These are phyloP conservation scores for Thymelicus lineola DNA, from an alignment of 2,888 invertebrate genomes.

Conservation along the genomic window DNA sequence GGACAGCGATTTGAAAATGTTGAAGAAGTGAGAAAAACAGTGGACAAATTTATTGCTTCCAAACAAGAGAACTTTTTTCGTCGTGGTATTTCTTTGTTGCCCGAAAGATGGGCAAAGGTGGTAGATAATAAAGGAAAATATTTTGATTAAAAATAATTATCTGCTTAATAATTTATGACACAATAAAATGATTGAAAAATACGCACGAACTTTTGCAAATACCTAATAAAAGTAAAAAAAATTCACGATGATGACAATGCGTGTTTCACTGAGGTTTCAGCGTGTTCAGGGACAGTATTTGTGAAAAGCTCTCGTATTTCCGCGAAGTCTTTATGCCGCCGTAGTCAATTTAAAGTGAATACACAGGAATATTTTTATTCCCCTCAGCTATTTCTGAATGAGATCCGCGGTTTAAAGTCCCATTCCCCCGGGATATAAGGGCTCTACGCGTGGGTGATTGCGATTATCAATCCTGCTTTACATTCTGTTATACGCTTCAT, in stretches of 20 bases:
- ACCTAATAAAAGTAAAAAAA: not conserved
- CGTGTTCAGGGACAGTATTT: not conserved
- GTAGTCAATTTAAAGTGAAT: constrained; percentile 5
- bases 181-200: too few species aligned
- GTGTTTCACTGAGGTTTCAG: not conserved
- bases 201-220: too few species aligned
- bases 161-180: too few species aligned
- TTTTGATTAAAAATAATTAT: too few species aligned
- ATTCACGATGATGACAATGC: not conserved
- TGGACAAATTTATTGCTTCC: too few species aligned
- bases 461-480: not conserved
- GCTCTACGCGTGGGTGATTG: not conserved
- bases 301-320: not conserved
- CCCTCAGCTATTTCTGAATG: not conserved
- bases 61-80: too few species aligned
- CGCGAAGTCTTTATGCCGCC: not conserved
- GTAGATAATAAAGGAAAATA: too few species aligned
- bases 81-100: too few species aligned
- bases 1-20: too few species aligned
- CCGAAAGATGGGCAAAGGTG: too few species aligned
- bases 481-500: too few species aligned
- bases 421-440: not conserved
- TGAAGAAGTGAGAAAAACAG: too few species aligned
- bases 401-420: not conserved
- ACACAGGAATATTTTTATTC: constrained; percentile 5